Evolutionary conservation across 2,113 vertebrate genomes (phyloP).

Genomic region (Tichodroma muraria): DNA sequence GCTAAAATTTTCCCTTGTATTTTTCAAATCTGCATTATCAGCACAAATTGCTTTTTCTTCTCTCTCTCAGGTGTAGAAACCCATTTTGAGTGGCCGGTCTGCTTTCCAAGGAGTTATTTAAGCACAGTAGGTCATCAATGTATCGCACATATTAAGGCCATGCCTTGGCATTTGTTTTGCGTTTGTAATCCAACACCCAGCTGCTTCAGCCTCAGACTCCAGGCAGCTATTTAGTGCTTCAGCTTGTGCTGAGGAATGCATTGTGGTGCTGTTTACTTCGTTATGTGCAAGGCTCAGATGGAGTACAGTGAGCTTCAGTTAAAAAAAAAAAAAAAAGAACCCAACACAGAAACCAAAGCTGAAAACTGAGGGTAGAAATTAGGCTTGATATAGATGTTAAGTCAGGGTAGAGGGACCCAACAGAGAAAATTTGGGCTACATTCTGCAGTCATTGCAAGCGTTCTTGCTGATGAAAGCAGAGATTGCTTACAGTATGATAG

Average conservation of each 20-base stretch:
- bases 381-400: neutral
- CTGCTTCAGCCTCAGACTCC: constrained; percentile 40
- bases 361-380: neutral
- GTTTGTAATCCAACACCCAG: constrained; percentile 62
- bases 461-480: constrained; percentile 40
- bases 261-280: constrained; percentile 45
- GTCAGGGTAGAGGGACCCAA: neutral
- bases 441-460: neutral
- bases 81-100: neutral
- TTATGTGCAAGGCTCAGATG: neutral
- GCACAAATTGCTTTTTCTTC: neutral
- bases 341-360: neutral
- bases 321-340: neutral
- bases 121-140: constrained; percentile 27
- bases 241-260: constrained; percentile 44
- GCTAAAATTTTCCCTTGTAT: neutral
- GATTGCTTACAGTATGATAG: constrained; percentile 27
- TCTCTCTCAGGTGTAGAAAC: neutral
- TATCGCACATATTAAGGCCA: constrained; percentile 23
- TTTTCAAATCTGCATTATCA: neutral
- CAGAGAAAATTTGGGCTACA: neutral
- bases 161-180: constrained; percentile 52
- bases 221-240: constrained; percentile 47
- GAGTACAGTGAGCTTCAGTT: neutral
- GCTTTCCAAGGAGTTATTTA: constrained; percentile 8